Evolutionary conservation across 1,140 invertebrate genomes (phyloP).

Genomic region (Neodiprion virginianus): DNA sequence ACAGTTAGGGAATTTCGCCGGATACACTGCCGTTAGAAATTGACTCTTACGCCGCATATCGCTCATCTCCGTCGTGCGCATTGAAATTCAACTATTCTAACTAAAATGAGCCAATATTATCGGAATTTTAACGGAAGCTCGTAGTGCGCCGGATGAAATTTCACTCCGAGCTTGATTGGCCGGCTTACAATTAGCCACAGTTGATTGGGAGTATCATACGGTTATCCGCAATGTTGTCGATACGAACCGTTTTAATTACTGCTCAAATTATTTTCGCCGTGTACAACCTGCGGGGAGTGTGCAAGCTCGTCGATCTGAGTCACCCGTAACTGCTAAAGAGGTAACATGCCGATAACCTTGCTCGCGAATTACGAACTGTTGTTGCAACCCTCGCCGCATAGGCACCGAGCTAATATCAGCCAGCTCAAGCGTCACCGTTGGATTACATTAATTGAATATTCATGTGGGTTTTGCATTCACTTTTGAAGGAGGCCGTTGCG

Average conservation of each 20-base stretch:
- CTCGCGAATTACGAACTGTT: background rate
- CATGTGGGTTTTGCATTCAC: constrained; percentile 52
- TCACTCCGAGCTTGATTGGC: background rate
- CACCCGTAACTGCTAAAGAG: background rate
- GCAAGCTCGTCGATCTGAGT: background rate
- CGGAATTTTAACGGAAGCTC: background rate
- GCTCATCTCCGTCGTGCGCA: background rate
- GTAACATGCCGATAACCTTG: background rate
- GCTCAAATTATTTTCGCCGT: no score
- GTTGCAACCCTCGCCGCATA: background rate
- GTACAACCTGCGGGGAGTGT: no score
- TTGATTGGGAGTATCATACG: no score
- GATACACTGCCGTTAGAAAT: background rate
- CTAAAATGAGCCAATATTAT: background rate
- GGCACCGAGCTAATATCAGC: background rate
- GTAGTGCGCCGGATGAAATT: background rate
- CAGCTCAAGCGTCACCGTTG: constrained; percentile 6
- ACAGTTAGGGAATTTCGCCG: background rate
- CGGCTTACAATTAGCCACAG: no score
- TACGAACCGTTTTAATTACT: no score
- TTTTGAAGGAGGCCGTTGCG: constrained; percentile 34
- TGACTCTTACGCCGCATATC: background rate
- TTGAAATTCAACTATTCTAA: no score
- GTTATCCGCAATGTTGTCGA: no score
- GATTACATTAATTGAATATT: constrained; percentile 55